Conservation (phyloP, 2,888 invertebrate genomes). For the Athripsodes cinereus region DNA sequence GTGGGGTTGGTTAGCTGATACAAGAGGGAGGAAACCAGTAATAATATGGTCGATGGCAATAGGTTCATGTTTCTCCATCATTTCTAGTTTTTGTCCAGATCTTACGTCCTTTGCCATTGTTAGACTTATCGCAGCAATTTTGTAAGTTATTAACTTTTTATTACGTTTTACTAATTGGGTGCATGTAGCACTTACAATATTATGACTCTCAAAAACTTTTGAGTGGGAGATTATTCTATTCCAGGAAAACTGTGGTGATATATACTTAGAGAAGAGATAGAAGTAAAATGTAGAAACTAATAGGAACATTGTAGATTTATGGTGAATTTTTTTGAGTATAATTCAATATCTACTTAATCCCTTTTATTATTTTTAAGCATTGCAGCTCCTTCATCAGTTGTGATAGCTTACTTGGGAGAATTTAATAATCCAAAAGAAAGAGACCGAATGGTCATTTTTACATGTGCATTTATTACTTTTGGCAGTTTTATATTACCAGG, state of each 20-base stretch:
- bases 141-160: constrained; percentile 37
- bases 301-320: too few relatives aligned
- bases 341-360: background rate
- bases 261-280: too few relatives aligned
- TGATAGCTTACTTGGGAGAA: constrained; percentile 55
- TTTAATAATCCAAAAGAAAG: constrained; percentile 47
- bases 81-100: constrained; percentile 55
- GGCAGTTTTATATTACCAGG: constrained; percentile 35
- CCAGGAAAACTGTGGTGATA: too few relatives aligned
- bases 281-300: too few relatives aligned
- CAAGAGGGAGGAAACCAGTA: constrained; percentile 59
- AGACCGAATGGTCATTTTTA: constrained; percentile 49
- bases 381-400: constrained; percentile 49
- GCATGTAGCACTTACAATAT: background rate
- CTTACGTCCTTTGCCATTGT: constrained; percentile 53
- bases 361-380: constrained; percentile 34
- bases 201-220: too few relatives aligned
- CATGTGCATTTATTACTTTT: constrained; percentile 37
- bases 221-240: too few relatives aligned
- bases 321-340: too few relatives aligned
- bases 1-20: constrained; percentile 77
- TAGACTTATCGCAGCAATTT: constrained; percentile 61
- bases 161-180: constrained; percentile 4
- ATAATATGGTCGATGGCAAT: constrained; percentile 47
- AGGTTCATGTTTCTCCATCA: constrained; percentile 49